Conservation (phyloP, 2,797 vertebrate species). For the Xiphophorus birchmanni region DNA sequence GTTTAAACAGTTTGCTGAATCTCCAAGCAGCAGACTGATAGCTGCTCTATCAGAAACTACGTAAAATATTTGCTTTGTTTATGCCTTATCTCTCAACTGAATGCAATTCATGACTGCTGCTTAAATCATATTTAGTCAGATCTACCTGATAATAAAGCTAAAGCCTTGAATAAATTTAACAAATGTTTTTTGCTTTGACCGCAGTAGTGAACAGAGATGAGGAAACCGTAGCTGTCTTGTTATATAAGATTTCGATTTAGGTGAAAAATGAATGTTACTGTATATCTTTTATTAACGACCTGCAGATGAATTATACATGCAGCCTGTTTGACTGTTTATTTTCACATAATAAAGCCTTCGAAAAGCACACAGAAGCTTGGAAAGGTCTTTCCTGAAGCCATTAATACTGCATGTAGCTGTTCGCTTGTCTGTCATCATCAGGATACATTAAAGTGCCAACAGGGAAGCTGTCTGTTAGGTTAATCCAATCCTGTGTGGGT, state of each 20-base stretch:
- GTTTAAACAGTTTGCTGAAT: neutral
- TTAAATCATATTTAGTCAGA: neutral
- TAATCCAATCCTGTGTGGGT: constrained; percentile 11
- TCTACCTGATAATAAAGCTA: neutral
- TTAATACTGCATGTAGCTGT: constrained; percentile 34
- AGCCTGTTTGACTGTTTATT: neutral
- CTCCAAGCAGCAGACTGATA: too few species aligned
- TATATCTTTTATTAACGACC: neutral
- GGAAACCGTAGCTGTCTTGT: neutral
- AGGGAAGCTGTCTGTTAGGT: constrained; percentile 10
- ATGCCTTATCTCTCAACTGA: neutral
- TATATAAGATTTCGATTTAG: neutral
- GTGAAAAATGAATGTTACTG: neutral
- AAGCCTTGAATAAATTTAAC: neutral
- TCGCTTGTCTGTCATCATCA: constrained; percentile 32
- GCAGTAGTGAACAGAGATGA: neutral
- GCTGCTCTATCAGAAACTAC: too few species aligned
- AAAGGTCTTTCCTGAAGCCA: constrained; percentile 20
- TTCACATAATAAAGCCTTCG: neutral
- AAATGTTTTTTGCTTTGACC: neutral
- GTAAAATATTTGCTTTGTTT: neutral
- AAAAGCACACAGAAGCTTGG: constrained; percentile 1
- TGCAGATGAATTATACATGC: neutral
- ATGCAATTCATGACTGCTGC: neutral
- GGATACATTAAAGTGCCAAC: constrained; percentile 27